Conservation (phyloP, 1,140 invertebrate genomes). For the Hermetia illucens region DNA sequence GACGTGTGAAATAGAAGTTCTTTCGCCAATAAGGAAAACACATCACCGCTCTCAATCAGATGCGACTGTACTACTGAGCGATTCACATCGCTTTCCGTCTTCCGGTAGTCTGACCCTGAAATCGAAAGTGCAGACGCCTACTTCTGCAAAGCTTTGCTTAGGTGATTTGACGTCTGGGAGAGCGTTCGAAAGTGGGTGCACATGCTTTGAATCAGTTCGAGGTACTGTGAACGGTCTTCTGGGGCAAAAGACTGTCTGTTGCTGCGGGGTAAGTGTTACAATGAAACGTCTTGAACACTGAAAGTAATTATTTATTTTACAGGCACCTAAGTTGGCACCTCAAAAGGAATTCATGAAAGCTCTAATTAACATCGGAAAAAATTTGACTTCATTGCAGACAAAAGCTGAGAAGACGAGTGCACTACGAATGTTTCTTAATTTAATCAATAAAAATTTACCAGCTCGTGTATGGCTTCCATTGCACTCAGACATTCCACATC, state of each 20-base stretch:
- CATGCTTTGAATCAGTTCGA: constrained; percentile 49
- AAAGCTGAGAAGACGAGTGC: constrained; percentile 87
- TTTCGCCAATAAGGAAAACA: constrained; percentile 24
- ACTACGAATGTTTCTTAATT: constrained; percentile 80
- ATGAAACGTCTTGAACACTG: background rate
- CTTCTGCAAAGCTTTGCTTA: constrained; percentile 47
- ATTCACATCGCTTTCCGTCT: constrained; percentile 11
- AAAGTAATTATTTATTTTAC: constrained; percentile 11
- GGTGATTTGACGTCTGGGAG: constrained; percentile 86
- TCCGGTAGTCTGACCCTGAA: constrained; percentile 21
- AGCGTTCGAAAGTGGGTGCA: constrained; percentile 93
- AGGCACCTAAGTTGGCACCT: constrained; percentile 69
- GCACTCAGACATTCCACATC: constrained; percentile 86
- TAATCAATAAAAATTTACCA: constrained; percentile 92
- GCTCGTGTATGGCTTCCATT: constrained; percentile 95
- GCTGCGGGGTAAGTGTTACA: constrained; percentile 48
- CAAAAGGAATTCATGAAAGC: constrained; percentile 78
- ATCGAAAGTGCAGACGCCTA: constrained; percentile 28
- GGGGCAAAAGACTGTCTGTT: constrained; percentile 55
- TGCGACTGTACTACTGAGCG: constrained; percentile 49
- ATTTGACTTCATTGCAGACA: constrained; percentile 76
- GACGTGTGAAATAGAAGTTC: constrained; percentile 5
- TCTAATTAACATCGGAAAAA: constrained; percentile 80
- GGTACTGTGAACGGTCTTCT: constrained; percentile 61
- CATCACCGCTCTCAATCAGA: constrained; percentile 76